phyloP scores from a whole-genome alignment of 2,113 vertebrate species.

The Gavia stellata region DNA sequence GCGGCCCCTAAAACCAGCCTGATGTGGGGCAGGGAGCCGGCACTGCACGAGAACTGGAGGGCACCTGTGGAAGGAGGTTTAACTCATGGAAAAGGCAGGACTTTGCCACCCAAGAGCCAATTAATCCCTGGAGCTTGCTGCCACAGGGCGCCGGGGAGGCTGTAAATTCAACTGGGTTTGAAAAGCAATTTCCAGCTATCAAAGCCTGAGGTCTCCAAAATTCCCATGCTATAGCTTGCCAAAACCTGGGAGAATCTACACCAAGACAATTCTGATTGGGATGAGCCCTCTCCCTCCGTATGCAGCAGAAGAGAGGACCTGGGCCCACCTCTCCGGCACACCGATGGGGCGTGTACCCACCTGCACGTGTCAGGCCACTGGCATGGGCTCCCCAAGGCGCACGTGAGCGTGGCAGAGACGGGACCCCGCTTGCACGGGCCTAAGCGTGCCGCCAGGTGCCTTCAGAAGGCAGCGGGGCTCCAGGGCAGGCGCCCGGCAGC shows the following conservation, averaged over 20 bases:
- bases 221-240: not conserved
- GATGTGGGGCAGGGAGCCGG: not conserved
- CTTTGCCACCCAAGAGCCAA: not conserved
- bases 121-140: not conserved
- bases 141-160: not conserved
- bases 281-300: not conserved
- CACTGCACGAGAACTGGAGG: not conserved
- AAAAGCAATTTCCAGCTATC: not conserved
- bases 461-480: not conserved
- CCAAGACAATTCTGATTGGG: not conserved
- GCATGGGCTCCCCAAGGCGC: not conserved
- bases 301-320: not conserved
- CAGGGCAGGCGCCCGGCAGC: not conserved
- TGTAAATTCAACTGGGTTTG: not conserved
- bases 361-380: not conserved
- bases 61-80: not conserved
- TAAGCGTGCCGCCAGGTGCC: accelerated
- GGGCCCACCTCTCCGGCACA: not conserved
- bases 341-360: accelerated
- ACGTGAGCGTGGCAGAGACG: not conserved
- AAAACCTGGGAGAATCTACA: not conserved
- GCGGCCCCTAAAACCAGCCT: not conserved
- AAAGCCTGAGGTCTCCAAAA: not conserved
- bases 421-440: accelerated
- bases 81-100: not conserved